Evolutionary conservation across 92 coral and sea anemone species (phyloP).

Genomic region (Umimayanthus kanabou): DNA sequence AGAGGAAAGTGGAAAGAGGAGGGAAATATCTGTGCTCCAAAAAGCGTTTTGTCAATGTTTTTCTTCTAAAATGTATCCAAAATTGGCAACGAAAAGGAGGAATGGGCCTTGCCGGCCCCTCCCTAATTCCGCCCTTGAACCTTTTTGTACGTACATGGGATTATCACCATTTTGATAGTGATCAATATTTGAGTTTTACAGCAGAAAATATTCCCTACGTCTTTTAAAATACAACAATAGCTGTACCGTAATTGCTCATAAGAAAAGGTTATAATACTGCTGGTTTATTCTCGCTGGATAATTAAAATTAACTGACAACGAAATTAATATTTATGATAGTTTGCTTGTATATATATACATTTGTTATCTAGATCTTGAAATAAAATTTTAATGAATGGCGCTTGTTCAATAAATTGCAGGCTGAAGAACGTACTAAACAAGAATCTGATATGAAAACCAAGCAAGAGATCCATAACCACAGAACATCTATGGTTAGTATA

Average conservation of each 20-base stretch:
- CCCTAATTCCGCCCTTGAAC: no score
- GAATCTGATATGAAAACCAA: constrained; percentile 69
- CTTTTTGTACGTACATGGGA: not conserved
- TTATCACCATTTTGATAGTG: not conserved
- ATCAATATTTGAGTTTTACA: not conserved
- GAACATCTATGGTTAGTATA: constrained; percentile 67
- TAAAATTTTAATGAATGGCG: not conserved
- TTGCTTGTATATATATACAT: not conserved
- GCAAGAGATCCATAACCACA: constrained; percentile 88
- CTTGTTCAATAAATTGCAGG: constrained; percentile 38
- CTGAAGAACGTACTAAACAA: constrained; percentile 77
- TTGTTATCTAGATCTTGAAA: not conserved
- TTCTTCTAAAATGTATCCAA: no score
- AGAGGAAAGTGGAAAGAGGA: no score
- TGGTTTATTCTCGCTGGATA: not conserved
- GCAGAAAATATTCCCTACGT: no score
- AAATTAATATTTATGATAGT: no score
- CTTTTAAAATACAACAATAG: no score
- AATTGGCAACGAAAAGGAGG: no score
- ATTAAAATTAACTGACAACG: not conserved
- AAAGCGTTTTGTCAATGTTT: no score
- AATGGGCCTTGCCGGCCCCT: no score
- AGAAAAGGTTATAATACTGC: no score
- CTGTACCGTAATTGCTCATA: not conserved
- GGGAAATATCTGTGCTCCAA: no score